These are phyloP conservation scores for Macrophya annulata DNA, from an alignment of 2,888 invertebrate species.

Conservation along the genomic window DNA sequence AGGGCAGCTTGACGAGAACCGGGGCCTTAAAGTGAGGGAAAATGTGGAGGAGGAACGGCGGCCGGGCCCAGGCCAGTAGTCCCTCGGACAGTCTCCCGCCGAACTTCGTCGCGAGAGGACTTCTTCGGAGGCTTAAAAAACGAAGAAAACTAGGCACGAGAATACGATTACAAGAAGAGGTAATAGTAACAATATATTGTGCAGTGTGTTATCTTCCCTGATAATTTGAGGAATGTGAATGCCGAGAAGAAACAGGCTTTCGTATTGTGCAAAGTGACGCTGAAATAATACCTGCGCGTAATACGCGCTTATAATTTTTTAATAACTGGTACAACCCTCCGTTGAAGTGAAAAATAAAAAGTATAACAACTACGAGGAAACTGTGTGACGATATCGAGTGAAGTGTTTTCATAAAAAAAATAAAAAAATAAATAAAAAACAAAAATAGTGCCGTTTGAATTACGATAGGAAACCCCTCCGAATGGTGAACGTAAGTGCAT, in stretches of 20 bases:
- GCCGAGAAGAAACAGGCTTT: not conserved
- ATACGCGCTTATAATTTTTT: not conserved
- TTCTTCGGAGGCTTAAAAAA: conserved; percentile 16
- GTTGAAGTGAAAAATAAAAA: not conserved
- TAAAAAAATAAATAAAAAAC: not conserved
- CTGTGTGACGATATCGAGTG: not conserved
- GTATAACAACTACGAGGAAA: not conserved
- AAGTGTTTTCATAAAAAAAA: not conserved
- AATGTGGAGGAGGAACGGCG: conserved; percentile 38
- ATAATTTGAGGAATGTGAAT: not conserved
- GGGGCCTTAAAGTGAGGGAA: conserved; percentile 36
- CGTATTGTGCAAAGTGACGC: conserved; percentile 19
- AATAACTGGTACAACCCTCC: not conserved
- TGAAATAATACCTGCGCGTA: not conserved
- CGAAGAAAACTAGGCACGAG: not conserved
- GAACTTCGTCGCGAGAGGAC: conserved; percentile 45
- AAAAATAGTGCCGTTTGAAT: conserved; percentile 4
- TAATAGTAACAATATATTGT: not conserved
- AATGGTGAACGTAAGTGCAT: conserved; percentile 54
- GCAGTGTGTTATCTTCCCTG: not conserved
- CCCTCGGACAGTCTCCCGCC: conserved; percentile 47
- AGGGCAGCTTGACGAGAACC: conserved; percentile 1
- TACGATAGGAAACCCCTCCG: conserved; percentile 42
- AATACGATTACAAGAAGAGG: not conserved
- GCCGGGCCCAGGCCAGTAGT: conserved; percentile 38